A percentile compares a stretch with the other conserved stretches of the same genome.
Evolutionary conservation across 2,888 invertebrate genomes (phyloP).

Genomic region (Ophion ventricosus): DNA sequence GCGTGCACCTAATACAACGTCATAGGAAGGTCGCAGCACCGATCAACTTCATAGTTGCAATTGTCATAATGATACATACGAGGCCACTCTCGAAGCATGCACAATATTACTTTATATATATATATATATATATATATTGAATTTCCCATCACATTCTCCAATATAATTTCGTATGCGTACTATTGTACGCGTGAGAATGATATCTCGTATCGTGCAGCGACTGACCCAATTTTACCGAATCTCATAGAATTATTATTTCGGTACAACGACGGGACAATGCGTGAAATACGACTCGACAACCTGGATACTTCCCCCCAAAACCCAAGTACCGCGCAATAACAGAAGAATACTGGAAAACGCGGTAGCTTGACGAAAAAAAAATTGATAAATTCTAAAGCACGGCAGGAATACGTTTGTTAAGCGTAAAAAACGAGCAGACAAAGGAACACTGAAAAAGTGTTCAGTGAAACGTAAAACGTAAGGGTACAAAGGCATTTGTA

Average conservation of each 20-base stretch:
- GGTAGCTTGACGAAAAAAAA: neutral
- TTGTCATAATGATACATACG: constrained; percentile 28
- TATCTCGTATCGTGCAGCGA: constrained; percentile 30
- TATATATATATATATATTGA: constrained; percentile 14
- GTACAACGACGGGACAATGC: constrained; percentile 15
- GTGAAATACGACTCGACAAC: neutral
- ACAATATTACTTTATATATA: constrained; percentile 20
- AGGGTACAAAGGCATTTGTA: neutral
- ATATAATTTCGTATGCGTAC: constrained; percentile 7
- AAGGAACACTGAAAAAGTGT: neutral
- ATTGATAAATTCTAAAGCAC: neutral
- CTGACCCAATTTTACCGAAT: constrained; percentile 57
- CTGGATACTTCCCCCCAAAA: neutral
- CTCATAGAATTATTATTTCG: constrained; percentile 52
- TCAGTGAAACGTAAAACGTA: neutral
- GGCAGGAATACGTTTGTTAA: neutral
- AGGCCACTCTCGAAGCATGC: constrained; percentile 18
- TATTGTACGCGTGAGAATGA: constrained; percentile 16
- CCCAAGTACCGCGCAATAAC: neutral
- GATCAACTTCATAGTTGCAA: constrained; percentile 46
- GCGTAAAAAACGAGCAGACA: neutral
- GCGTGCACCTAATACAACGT: constrained; percentile 27
- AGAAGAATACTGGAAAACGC: neutral
- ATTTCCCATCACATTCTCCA: constrained; percentile 20
- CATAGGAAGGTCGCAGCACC: constrained; percentile 45